phyloP scores from a whole-genome alignment of 2,888 invertebrate genomes.

The Lycaena phlaeas region DNA sequence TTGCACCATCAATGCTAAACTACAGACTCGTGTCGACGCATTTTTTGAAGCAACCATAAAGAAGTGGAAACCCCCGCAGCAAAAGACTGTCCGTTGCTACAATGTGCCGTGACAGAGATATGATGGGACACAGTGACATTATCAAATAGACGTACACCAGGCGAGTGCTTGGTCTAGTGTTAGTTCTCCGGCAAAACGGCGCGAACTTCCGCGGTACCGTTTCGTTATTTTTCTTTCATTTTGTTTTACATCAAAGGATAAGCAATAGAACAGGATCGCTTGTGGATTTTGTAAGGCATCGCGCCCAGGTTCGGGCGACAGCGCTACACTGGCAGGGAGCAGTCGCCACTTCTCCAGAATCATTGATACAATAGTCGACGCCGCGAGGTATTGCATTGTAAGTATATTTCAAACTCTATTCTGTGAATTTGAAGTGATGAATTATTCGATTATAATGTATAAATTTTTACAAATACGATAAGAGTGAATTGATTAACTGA shows the following conservation, averaged over 20 bases:
- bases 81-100: slow-evolving; percentile 45
- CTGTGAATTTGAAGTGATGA: too few species aligned
- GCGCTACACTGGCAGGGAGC: slow-evolving; percentile 63
- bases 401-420: slow-evolving; percentile 33
- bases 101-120: slow-evolving; percentile 86
- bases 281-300: slow-evolving; percentile 42
- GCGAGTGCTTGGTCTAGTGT: slow-evolving; percentile 30
- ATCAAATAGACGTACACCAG: slow-evolving; percentile 50
- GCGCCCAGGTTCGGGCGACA: slow-evolving; percentile 42
- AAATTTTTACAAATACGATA: too few species aligned
- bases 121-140: slow-evolving; percentile 64
- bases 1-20: slow-evolving; percentile 82
- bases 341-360: slow-evolving; percentile 64
- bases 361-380: slow-evolving; percentile 67
- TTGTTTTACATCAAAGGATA: slow-evolving; percentile 70
- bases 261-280: slow-evolving; percentile 53
- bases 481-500: too few species aligned
- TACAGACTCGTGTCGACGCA: slow-evolving; percentile 94
- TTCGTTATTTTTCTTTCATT: slow-evolving; percentile 67
- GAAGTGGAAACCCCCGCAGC: slow-evolving; percentile 13
- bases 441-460: too few species aligned
- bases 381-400: slow-evolving; percentile 69
- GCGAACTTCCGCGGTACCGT: slow-evolving; percentile 49
- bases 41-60: slow-evolving; percentile 94
- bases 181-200: slow-evolving; percentile 59